Evolutionary conservation across 2,113 vertebrate genomes (phyloP).

Genomic region (Vicugna pacos): DNA sequence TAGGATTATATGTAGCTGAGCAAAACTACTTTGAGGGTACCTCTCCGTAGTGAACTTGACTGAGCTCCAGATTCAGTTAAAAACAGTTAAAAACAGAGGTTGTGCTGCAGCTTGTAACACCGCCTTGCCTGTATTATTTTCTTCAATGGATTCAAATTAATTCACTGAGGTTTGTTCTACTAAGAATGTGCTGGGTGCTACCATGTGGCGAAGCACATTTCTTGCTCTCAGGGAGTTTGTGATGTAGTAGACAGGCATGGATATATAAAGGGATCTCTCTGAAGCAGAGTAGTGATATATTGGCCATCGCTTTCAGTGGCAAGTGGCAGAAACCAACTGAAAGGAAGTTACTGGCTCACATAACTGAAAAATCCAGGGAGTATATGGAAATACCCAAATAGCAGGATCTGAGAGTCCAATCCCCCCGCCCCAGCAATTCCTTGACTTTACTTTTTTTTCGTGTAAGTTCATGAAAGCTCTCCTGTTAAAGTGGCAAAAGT

Average conservation of each 20-base stretch:
- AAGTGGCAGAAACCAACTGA: neutral
- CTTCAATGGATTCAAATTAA: neutral
- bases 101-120: neutral
- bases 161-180: neutral
- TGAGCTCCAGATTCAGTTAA: conserved; percentile 33
- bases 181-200: neutral
- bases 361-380: neutral
- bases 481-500: too few species aligned
- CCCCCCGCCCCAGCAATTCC: rapidly evolving
- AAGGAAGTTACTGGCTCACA: neutral
- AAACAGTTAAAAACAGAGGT: neutral
- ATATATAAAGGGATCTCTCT: neutral
- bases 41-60: neutral
- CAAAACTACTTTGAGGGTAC: neutral
- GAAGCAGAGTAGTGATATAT: neutral
- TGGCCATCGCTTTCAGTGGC: neutral
- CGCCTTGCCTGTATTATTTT: neutral
- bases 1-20: neutral
- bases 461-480: neutral
- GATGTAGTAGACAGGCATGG: too few species aligned
- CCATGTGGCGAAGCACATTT: neutral
- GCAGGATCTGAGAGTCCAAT: neutral
- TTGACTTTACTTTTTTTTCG: neutral
- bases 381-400: neutral
- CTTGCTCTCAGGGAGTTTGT: neutral